Base-by-base conservation (phyloP, 2,113 vertebrate species). In the Cardinalis cardinalis region DNA sequence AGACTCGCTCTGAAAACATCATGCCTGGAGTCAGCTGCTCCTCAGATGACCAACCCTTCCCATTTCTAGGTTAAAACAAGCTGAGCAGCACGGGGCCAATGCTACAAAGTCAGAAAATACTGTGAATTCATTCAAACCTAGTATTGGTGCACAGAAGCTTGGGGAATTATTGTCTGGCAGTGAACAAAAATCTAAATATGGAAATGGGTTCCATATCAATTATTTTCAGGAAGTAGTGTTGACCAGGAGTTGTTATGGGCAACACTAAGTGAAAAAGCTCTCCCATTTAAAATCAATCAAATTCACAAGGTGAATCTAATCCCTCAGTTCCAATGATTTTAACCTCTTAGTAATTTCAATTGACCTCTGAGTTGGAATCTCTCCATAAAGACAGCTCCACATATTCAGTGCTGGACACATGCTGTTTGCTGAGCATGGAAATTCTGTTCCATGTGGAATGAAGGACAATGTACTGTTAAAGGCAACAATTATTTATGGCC, bases 401-500 rank as follows among this genome's bases (percentile, higher is more conserved):
- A 41, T 34, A 46, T 2, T 72, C 76, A 23, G 46, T 68, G 71
- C 19, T 15, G 18, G 56, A n/a, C 43, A 70, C 0, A 0, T 29
- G 49, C 59, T 60, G 28, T 63, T 71, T 64, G 31, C 44, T 43
- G 31, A 72, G 43, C 29, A 46, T 2, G 21, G 65, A 49, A 81
- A 77, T 70, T 72, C 26, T 66, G 25, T 60, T 74, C 61, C 36
- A 18, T 5, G 55, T 0, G 1, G 23, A 18, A 66, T 49, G 34
- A 49, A 4, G 26, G 83, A 61, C 53, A 58, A 12, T 0, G 23
- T 78, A 41, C 49, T 60, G 38, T n/a, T 20, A 48, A 72, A 84
- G 29, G 26, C 56, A 70, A 17, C 49, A 36, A 32, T 36, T 51
- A 56, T 43, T 32, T 36, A 51, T 19, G 59, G 43, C 36, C 43